A percentile compares a stretch with the other conserved stretches of the same genome.
phyloP scores from a whole-genome alignment of 2,113 vertebrate genomes.

The Tachuris rubrigastra region DNA sequence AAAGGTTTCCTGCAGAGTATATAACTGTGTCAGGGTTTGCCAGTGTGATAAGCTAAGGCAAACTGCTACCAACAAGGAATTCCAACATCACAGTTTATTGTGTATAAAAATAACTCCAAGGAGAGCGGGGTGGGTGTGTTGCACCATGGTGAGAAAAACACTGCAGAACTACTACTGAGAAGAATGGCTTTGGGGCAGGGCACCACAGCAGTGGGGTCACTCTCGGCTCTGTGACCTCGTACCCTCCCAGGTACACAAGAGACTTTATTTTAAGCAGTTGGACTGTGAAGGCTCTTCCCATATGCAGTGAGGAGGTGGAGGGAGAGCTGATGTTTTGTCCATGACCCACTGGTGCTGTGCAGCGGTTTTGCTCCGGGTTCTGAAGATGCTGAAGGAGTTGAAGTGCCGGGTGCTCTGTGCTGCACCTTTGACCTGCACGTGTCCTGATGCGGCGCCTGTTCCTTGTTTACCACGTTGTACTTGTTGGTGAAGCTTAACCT shows the following conservation, averaged over 20 bases:
- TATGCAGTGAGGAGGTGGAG: not conserved
- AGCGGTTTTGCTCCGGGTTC: not conserved
- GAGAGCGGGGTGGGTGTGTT: not conserved
- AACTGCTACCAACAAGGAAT: not conserved
- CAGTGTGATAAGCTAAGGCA: not conserved
- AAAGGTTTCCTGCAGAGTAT: not conserved
- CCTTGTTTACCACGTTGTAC: rapidly evolving
- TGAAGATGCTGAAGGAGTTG: not conserved
- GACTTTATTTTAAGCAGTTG: not conserved
- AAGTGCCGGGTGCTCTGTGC: not conserved
- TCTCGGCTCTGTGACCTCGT: not conserved
- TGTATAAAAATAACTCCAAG: not conserved
- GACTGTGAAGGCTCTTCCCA: not conserved
- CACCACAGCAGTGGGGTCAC: not conserved
- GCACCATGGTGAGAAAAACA: not conserved
- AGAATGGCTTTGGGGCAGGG: not conserved
- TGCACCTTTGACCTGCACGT: not conserved
- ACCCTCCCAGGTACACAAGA: not conserved
- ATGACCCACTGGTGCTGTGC: not conserved
- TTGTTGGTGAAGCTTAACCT: not conserved
- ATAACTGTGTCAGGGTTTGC: not conserved
- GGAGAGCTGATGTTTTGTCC: not conserved
- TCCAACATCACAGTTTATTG: not conserved
- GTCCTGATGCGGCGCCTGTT: not conserved
- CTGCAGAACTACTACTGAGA: not conserved